phyloP scores from a whole-genome alignment of 2,888 invertebrate species.

The Clostera curtula region DNA sequence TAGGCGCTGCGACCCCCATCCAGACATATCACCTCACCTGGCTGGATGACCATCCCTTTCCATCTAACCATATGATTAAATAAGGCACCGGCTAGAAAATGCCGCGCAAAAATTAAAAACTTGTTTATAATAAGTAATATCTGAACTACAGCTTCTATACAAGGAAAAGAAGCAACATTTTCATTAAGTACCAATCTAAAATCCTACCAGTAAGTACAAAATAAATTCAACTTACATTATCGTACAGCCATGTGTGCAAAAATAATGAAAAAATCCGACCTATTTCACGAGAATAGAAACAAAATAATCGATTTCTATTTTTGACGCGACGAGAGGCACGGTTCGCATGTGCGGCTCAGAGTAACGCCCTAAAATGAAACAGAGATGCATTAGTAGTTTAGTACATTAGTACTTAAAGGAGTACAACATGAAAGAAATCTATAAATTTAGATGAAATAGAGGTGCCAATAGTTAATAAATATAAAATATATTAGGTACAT shows the following conservation, averaged over 20 bases:
- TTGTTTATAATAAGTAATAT: background rate
- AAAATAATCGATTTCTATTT: conserved; percentile 60
- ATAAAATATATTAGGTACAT: no score
- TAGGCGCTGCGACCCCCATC: no score
- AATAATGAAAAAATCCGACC: conserved; percentile 26
- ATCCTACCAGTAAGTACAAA: conserved; percentile 1
- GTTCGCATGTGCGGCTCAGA: conserved; percentile 56
- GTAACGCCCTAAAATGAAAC: conserved; percentile 37
- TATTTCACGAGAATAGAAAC: conserved; percentile 47
- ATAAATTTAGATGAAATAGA: no score
- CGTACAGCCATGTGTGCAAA: conserved; percentile 11
- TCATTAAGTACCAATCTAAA: background rate
- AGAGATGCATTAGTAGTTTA: conserved; percentile 37
- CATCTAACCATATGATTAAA: no score
- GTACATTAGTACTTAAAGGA: no score
- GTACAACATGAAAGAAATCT: no score
- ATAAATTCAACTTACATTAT: conserved; percentile 6
- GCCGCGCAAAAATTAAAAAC: no score
- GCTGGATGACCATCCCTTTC: no score
- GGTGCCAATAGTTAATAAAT: no score
- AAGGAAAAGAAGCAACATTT: no score
- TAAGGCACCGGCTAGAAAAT: no score
- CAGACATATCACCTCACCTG: no score
- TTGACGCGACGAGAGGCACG: conserved; percentile 35
- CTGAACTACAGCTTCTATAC: background rate